These are phyloP conservation scores for Autographa pulchrina DNA, from an alignment of 2,888 invertebrate genomes.

Conservation along the genomic window DNA sequence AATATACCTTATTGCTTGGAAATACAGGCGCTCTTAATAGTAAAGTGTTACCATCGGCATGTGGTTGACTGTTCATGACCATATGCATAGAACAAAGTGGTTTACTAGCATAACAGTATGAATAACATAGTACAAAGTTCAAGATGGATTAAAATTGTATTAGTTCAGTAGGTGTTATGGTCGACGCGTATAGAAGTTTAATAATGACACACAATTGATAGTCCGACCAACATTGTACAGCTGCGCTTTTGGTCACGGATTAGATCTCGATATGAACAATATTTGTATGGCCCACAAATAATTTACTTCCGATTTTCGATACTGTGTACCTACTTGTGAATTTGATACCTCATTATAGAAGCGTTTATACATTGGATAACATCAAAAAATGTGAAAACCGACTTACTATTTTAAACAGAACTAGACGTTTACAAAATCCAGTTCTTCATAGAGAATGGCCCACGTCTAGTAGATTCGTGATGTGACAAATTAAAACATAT, in stretches of 20 bases:
- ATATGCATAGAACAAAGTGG: constrained; percentile 43
- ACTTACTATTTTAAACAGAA: no score
- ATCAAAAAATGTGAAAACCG: no score
- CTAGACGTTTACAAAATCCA: no score
- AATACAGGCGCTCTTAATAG: neutral
- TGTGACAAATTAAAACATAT: neutral
- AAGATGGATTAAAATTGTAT: neutral
- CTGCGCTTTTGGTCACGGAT: no score
- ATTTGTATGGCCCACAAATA: no score
- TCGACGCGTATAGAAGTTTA: neutral
- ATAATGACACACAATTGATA: neutral
- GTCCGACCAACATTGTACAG: no score
- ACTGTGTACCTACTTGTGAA: no score
- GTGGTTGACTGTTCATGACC: constrained; percentile 15
- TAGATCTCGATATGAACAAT: no score
- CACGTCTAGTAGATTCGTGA: neutral
- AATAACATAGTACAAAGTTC: constrained; percentile 30
- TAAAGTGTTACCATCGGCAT: neutral
- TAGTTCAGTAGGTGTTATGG: neutral
- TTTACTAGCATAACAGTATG: constrained; percentile 10
- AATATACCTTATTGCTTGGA: neutral
- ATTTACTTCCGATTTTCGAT: no score
- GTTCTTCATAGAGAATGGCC: neutral
- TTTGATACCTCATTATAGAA: no score
- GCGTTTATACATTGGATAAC: no score